Base-by-base conservation (phyloP, 2,888 invertebrate genomes). In the Dolomedes plantarius region DNA sequence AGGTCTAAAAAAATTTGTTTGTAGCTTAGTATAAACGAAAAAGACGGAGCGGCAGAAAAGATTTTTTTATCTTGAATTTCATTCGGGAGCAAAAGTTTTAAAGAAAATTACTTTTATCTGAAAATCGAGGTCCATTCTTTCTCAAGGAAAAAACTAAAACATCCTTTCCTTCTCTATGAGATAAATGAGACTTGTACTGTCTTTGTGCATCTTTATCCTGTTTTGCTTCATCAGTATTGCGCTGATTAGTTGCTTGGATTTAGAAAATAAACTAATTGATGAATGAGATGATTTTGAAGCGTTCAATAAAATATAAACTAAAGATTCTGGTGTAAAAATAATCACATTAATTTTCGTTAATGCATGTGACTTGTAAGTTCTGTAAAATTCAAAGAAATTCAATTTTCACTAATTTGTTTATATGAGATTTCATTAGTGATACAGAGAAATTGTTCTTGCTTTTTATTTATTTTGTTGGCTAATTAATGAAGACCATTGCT, bases 21-120 rank as follows among this genome's bases (percentile, higher is more conserved):
- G 46, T 46, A 16, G 46, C 46, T 46, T 46, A 46, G 46, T 46
- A 46, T 16, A 16, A 46, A 46, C 1, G 46, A 46, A 46, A 46
- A 46, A 46, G 46, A 13, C 16, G 9, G 2, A 46, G n/a, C 16
- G 16, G 13, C 46, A 16, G 16, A 36, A 36, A 36, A 36, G 11
- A 5, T 36, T 16, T 46, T 46, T 46, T 46, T 46, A 46, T 16
- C 46, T 46, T 46, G 2, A 46, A 16, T 16, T 46, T 46, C 46
- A 46, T 46, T 46, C 16, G 46, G n/a, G 16, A 46, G 46, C 46
- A 46, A 46, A 46, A 46, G 46, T 46, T 46, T 46, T 46, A 46
- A 46, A 46, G 46, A 46, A 46, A 46, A 46, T 46, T 46, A 46
- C 46, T 46, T 46, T 46, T 46, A 46, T 16, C 46, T 46, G 46